Percentiles rank a stretch among this genome's conserved stretches.
phyloP scores from a whole-genome alignment of 2,888 invertebrate genomes.

The Macrophya alboannulata region DNA sequence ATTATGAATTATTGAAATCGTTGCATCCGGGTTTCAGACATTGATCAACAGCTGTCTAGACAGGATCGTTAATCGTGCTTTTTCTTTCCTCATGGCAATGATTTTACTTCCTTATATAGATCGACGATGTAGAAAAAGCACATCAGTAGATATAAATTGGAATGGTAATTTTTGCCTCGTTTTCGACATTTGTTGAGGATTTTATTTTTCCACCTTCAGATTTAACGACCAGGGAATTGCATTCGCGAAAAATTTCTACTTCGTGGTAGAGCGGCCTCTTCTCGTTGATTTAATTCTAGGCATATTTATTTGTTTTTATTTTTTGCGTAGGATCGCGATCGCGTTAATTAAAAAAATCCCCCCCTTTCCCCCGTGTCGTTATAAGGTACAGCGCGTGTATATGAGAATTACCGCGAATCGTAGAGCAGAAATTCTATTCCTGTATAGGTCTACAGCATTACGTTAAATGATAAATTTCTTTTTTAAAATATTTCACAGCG shows the following conservation, averaged over 20 bases:
- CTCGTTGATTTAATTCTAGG: background rate
- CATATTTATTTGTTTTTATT: background rate
- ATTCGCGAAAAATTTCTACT: background rate
- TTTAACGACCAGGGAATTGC: background rate
- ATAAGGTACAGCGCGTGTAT: background rate
- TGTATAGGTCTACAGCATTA: background rate
- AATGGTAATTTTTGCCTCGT: background rate
- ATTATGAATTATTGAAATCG: background rate
- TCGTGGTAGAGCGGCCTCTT: background rate
- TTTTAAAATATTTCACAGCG: constrained; percentile 18
- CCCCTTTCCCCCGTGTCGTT: constrained; percentile 27
- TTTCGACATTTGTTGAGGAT: background rate
- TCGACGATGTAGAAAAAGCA: too few species aligned
- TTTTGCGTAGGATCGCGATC: constrained; percentile 13
- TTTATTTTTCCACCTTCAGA: background rate
- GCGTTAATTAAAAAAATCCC: constrained; percentile 40
- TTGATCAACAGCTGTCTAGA: background rate
- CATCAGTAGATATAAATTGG: too few species aligned
- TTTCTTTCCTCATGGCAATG: background rate
- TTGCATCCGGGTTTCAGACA: background rate
- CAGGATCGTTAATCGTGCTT: background rate
- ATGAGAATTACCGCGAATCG: constrained; percentile 18
- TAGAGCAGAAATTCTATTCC: constrained; percentile 25
- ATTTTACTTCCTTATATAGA: background rate
- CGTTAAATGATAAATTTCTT: constrained; percentile 37